Conservation (phyloP, 2,797 vertebrate species). For the Euphonia xanthogaster region DNA sequence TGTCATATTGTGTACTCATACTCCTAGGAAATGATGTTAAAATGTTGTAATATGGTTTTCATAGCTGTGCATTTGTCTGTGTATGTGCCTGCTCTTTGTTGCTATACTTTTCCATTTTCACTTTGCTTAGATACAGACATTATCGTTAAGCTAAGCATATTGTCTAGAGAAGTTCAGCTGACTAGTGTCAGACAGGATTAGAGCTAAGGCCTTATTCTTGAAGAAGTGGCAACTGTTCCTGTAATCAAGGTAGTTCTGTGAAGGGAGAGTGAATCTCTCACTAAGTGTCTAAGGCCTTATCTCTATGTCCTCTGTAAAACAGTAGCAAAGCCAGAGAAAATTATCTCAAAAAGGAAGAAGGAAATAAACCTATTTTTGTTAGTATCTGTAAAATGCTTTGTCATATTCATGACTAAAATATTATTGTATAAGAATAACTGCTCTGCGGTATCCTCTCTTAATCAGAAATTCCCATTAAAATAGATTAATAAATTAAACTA, state of each 20-base stretch:
- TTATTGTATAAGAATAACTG: neutral
- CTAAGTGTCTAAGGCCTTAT: neutral
- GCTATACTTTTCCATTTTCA: neutral
- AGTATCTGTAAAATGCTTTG: neutral
- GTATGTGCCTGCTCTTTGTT: neutral
- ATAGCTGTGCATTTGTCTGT: neutral
- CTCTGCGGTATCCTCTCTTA: neutral
- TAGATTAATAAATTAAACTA: neutral
- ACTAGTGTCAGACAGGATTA: neutral
- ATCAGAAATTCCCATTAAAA: neutral
- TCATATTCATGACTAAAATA: neutral
- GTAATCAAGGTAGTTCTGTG: neutral
- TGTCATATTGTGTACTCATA: neutral
- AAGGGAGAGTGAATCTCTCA: neutral
- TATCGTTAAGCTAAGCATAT: neutral
- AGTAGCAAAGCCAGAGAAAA: neutral
- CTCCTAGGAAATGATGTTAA: neutral
- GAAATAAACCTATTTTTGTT: neutral
- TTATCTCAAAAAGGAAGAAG: neutral
- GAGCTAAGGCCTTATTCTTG: neutral
- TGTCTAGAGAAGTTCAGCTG: neutral
- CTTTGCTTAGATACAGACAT: neutral
- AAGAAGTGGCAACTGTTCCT: neutral
- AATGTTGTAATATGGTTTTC: neutral
- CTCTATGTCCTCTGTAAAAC: neutral